Percentiles rank a stretch among this genome's conserved stretches.
These are phyloP conservation scores for Nemoura dubitans DNA, from an alignment of 2,888 invertebrate species.

Conservation along the genomic window DNA sequence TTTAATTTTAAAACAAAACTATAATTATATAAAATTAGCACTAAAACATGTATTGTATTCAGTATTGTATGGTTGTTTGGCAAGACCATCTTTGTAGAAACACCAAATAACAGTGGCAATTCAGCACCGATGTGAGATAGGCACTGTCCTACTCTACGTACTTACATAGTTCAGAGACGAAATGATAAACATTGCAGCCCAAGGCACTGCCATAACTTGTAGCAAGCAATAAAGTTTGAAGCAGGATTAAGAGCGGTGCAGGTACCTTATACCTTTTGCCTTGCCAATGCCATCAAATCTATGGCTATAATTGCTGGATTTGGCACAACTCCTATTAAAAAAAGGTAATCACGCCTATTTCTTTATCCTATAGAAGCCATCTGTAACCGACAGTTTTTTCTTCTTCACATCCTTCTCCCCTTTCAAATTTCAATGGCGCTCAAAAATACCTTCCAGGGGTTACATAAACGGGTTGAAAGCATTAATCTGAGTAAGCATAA, in stretches of 20 bases:
- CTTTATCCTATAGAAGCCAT: background rate
- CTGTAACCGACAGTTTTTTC: background rate
- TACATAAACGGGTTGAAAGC: background rate
- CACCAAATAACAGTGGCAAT: background rate
- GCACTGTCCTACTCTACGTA: background rate
- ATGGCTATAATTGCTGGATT: background rate
- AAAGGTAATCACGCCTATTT: background rate
- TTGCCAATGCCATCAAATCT: conserved; percentile 3
- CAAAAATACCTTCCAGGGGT: background rate
- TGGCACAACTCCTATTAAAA: background rate
- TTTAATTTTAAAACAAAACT: background rate
- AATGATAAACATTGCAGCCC: background rate
- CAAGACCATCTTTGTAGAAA: background rate
- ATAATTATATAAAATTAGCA: background rate
- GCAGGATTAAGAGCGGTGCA: background rate
- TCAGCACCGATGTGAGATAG: background rate
- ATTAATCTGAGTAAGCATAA: background rate
- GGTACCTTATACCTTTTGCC: background rate
- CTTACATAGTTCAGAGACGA: background rate
- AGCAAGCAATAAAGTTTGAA: background rate
- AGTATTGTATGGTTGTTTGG: background rate
- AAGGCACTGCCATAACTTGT: background rate
- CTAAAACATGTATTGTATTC: background rate
- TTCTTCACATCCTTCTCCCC: background rate
- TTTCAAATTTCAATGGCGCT: background rate